These are phyloP conservation scores for Phortica okadai DNA, from an alignment of 2,888 invertebrate species.

Conservation along the genomic window DNA sequence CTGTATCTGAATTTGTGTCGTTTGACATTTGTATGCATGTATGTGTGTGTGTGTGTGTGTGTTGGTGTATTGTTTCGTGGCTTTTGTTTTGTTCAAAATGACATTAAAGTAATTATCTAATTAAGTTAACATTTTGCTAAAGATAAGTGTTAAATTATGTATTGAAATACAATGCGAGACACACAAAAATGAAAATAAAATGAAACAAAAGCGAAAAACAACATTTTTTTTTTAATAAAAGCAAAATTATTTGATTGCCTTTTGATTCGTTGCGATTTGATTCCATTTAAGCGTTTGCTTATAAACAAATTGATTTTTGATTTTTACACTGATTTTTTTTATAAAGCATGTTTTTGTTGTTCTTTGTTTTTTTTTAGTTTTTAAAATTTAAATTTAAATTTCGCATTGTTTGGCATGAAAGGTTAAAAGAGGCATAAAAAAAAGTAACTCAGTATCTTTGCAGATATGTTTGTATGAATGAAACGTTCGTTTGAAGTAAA, in stretches of 20 bases:
- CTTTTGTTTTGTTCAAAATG: conserved; percentile 62
- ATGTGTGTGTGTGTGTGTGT: not conserved
- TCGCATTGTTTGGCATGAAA: no score
- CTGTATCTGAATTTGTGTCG: conserved; percentile 38
- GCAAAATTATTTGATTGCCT: not conserved
- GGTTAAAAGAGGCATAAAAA: no score
- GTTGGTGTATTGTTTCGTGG: not conserved
- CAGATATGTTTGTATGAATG: no score
- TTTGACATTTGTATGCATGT: not conserved
- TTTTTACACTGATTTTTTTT: not conserved
- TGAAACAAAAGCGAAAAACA: not conserved
- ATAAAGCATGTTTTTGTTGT: no score
- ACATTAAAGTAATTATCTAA: conserved; percentile 69
- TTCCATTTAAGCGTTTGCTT: not conserved
- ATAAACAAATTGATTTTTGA: not conserved
- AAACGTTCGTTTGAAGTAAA: no score
- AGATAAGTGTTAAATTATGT: conserved; percentile 28
- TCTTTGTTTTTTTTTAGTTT: not conserved
- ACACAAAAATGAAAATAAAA: no score
- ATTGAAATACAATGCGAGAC: not conserved
- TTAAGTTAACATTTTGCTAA: conserved; percentile 67
- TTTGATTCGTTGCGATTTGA: not conserved
- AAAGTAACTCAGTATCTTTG: no score
- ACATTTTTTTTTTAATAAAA: not conserved
- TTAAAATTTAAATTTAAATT: not conserved